These are phyloP conservation scores for Chrysina gloriosa DNA, from an alignment of 2,888 invertebrate genomes.

Conservation along the genomic window DNA sequence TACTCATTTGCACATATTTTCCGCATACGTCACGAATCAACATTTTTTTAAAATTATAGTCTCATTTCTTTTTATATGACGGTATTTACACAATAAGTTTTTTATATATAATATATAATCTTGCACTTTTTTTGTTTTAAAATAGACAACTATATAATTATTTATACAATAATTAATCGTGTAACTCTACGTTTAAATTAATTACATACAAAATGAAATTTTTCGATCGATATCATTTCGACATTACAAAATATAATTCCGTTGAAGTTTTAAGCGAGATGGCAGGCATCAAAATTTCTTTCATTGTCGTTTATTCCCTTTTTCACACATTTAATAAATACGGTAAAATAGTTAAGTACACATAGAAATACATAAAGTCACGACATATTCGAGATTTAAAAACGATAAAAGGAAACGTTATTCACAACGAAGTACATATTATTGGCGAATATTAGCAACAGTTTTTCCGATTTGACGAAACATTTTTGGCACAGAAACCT, in stretches of 20 bases:
- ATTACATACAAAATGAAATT: conserved; percentile 9
- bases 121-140: conserved; percentile 35
- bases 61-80: conserved; percentile 15
- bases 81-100: conserved; percentile 21
- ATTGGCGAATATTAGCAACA: conserved; percentile 20
- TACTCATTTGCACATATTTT: conserved; percentile 16
- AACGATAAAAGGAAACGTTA: conserved; percentile 28
- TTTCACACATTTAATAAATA: conserved; percentile 6
- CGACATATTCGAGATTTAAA: conserved; percentile 15
- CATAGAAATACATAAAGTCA: conserved; percentile 20
- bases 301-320: not conserved
- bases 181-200: conserved; percentile 16
- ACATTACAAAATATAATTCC: not conserved
- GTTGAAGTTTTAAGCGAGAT: conserved; percentile 17
- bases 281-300: conserved; percentile 19
- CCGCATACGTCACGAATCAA: conserved; percentile 1
- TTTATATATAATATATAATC: conserved; percentile 30
- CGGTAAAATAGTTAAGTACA: conserved; percentile 36
- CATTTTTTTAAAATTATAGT: conserved; percentile 10
- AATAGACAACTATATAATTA: conserved; percentile 23
- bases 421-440: conserved; percentile 29
- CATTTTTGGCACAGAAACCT: conserved; percentile 24
- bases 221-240: not conserved
- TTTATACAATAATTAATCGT: conserved; percentile 15
- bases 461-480: conserved; percentile 8